Conservation (phyloP, 1,140 invertebrate species). For the Listronotus bonariensis region DNA sequence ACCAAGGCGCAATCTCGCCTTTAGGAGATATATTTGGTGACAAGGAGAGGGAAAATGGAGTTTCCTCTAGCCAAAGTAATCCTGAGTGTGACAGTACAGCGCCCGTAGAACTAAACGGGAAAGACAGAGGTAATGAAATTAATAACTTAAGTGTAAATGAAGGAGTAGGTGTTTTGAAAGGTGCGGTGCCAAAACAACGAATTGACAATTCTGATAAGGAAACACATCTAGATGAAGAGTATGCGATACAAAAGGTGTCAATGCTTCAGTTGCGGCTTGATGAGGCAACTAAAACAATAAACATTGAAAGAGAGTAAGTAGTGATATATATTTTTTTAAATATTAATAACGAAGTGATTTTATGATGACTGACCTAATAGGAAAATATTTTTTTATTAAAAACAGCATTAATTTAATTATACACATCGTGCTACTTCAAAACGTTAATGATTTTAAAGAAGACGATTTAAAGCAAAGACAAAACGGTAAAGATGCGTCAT, state of each 20-base stretch:
- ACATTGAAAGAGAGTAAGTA: constrained; percentile 72
- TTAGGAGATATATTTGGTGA: constrained; percentile 21
- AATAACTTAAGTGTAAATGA: constrained; percentile 12
- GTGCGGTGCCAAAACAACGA: constrained; percentile 42
- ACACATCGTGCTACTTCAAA: too few relatives aligned
- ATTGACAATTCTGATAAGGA: constrained; percentile 50
- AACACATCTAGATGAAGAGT: constrained; percentile 63
- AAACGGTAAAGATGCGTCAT: too few relatives aligned
- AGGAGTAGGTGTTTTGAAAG: constrained; percentile 44
- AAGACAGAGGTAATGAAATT: constrained; percentile 47
- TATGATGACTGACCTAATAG: too few relatives aligned
- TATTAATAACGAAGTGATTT: too few relatives aligned
- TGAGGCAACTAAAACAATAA: constrained; percentile 75
- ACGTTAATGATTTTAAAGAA: too few relatives aligned
- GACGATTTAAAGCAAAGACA: too few relatives aligned
- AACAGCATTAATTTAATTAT: too few relatives aligned
- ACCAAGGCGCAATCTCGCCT: constrained; percentile 1
- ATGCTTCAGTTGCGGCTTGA: constrained; percentile 73
- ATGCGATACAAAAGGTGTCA: constrained; percentile 67
- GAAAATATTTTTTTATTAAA: too few relatives aligned
- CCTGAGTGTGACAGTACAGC: constrained; percentile 51
- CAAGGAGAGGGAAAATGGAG: constrained; percentile 56
- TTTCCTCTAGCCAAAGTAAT: constrained; percentile 45
- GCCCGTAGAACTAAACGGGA: constrained; percentile 56
- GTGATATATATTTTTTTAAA: too few relatives aligned